Evolutionary conservation across 2,113 vertebrate genomes (phyloP), one percentile per base, ranked within the genome.

Genomic region (Carassius gibelio): DNA sequence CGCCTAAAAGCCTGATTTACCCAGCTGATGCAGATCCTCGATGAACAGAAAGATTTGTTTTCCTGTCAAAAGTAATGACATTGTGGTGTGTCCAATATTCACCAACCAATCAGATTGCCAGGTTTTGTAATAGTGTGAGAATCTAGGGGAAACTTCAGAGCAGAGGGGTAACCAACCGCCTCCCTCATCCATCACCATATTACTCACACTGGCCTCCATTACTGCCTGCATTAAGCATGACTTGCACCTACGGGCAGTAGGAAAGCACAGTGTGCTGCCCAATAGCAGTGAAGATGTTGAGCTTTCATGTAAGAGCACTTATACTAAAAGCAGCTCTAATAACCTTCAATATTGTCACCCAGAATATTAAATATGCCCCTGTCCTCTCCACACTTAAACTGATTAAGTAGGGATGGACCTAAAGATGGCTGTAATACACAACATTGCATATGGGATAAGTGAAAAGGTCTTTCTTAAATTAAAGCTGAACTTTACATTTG

Each of bases 151-250:
- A 21, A 17, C 85, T 77, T 84, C 82, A 87, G 86, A 23, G 78
- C 62, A 52, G 45, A 23, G 57, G 83, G 84, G 84, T 90, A 92
- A 92, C 93, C 88, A 87, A 91, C 92, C 89, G 26, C 82, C 26
- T 50, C 87, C 55, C 55, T 86, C 91, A 93, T 93, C 92, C 88
- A 92, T 94, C 93, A 94, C 90, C 87, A 64, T 86, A 88, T 92
- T 94, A 90, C 87, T 85, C 90, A 87, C 80, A 48, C 85, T 87
- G 89, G 90, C 88, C 89, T 89, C 86, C 89, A 92, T 94, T 90
- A 92, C 88, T 90, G 90, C 91, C 90, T 89, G 90, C 92, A 90
- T 86, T 91, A 91, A 90, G 90, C 88, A 88, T 87, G 88, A 91
- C 87, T 89, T 85, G 81, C 92, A 87, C 72, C 48, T 17, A 42